Evolutionary conservation across 2,113 vertebrate species (phyloP), one percentile per base, ranked within the genome.

Genomic region (Tragelaphus strepsiceros): DNA sequence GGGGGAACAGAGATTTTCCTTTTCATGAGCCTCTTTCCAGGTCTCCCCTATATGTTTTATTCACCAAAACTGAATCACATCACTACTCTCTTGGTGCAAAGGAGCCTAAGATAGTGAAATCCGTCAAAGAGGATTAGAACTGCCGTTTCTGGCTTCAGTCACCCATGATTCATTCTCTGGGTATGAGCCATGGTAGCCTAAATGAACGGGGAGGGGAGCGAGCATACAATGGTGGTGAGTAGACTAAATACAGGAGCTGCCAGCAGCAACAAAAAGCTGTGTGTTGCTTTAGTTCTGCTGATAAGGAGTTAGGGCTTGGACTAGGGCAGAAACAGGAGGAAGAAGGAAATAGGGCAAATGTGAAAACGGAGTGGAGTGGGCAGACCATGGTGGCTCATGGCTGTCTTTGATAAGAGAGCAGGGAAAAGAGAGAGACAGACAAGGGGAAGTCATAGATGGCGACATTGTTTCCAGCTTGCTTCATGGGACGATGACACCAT

Each of bases 361-460:
- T 39, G 56, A 49, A 58, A 49, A 90, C 0, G 2, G 21, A 2
- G 16, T 5, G 16, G 28, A 24, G 15, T 6, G n/a, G 53, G 35
- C 32, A 53, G 54, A 46, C 14, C 28, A 0, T 28, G 56, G n/a
- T 1, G 2, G 39, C 46, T 58, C n/a, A 0, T 0, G 64, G 12
- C 83, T n/a, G n/a, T 39, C 46, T 54, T 54, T 49, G 39, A 11
- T 19, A 46, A 90, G 17, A 51, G 3, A 77, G 19, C 16, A 53
- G 9, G 26, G 28, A 56, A 71, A 61, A 67, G 74, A 74, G 58
- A 61, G 4, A 51, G 30, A 64, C 32, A 24, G 91, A 87, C 30
- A 35, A 71, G 54, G 53, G 56, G 67, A 96, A 61, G 81, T 80
- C 49, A 77, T 46, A 61, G 26, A 30, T 83, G 95, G 49, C 2